Base-by-base conservation (phyloP, 1,140 invertebrate species). In the Ips nitidus region DNA sequence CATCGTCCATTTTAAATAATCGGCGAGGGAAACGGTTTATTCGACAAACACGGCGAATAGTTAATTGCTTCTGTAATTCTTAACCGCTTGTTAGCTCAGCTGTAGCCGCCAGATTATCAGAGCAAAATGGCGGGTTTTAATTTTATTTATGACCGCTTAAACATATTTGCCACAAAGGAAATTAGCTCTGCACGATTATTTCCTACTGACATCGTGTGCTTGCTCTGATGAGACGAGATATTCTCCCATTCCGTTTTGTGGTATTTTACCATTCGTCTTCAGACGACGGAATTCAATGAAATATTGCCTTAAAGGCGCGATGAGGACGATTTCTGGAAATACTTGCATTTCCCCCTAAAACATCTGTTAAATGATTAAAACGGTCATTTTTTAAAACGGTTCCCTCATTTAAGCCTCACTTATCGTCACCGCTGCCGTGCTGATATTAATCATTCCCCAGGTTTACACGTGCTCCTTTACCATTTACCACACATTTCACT, bases 1-100 rank as follows among this genome's bases (percentile, higher is more conserved):
- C 22, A 22, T 22, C 22, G 22, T 22, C 22, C 22, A 22, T 22
- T 22, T 22, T 22, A 22, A 22, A 22, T 22, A 22, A 22, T 22
- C 22, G 22, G 22, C 22, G 22, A 22, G 22, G 22, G 22, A 22
- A 22, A 22, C 22, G 22, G 22, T 22, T 22, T 22, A 22, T 22
- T 61, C 42, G 41, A 64, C 62, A 55, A 55, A 55, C 62, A 41
- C 50, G 45, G 62, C 45, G 62, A 55, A 64, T 64, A 64, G 37
- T 64, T 64, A 64, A 64, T 64, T 64, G 62, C 62, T 64, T 55
- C 50, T 64, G 50, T 64, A 64, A 64, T 64, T 64, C 52, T 64
- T 64, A 64, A 64, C 39, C 38, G 52, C 50, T 41, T 64, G 62
- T 64, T 64, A n/a, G 50, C 50, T 41, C 62, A 64, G 62, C 62